Evolutionary conservation across 2,888 invertebrate genomes (phyloP).

Genomic region (Lithophane semibrunnea): DNA sequence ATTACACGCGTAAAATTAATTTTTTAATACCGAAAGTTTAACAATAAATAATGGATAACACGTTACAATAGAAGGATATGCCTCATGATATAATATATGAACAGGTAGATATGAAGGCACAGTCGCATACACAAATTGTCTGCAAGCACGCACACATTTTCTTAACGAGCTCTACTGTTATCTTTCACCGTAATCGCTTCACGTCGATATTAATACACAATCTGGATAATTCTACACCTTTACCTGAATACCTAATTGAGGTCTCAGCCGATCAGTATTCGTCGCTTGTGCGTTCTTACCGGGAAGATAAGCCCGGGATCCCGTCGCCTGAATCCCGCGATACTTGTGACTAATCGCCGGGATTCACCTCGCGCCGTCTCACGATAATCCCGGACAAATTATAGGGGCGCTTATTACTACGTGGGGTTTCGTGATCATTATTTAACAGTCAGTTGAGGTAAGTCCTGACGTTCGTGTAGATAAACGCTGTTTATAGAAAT

Average conservation of each 20-base stretch:
- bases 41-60: too few species aligned
- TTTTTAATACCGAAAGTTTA: background rate
- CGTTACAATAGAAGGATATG: too few species aligned
- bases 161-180: constrained; percentile 60
- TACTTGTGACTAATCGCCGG: constrained; percentile 89
- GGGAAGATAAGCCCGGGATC: constrained; percentile 71
- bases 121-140: constrained; percentile 20
- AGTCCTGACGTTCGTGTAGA: constrained; percentile 61
- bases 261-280: constrained; percentile 86
- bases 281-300: constrained; percentile 78
- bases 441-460: constrained; percentile 83
- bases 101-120: background rate
- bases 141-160: constrained; percentile 48
- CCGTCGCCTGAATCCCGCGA: constrained; percentile 80
- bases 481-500: constrained; percentile 67
- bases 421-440: constrained; percentile 83
- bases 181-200: constrained; percentile 69
- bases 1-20: too few species aligned
- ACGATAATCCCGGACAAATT: constrained; percentile 89
- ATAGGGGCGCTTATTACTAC: constrained; percentile 85
- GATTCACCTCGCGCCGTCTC: constrained; percentile 86
- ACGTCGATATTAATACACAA: constrained; percentile 81
- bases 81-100: background rate
- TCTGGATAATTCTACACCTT: constrained; percentile 85
- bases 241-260: constrained; percentile 86